phyloP scores from a whole-genome alignment of 37 sponge, comb jelly and placozoan species.

The Cladorhizidae sp. region DNA sequence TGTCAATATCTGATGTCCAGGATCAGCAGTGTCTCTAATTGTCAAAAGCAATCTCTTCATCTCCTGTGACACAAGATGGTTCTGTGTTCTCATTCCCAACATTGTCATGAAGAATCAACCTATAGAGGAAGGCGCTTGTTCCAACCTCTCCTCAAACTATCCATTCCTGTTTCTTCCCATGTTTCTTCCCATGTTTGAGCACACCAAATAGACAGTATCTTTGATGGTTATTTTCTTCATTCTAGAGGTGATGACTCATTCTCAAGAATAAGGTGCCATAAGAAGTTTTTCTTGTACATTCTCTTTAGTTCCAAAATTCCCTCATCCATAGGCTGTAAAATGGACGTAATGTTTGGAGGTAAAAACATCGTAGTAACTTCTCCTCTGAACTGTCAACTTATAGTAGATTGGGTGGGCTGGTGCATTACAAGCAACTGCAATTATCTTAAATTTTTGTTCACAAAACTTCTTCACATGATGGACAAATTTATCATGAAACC shows the following conservation, averaged over 20 bases:
- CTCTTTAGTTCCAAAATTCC: slow-evolving; percentile 7
- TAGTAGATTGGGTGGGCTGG: background rate
- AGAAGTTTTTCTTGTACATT: background rate
- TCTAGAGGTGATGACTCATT: background rate
- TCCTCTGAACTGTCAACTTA: background rate
- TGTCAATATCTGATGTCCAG: no score
- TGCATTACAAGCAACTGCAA: background rate
- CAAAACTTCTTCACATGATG: slow-evolving; percentile 2
- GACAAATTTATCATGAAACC: slow-evolving; percentile 2
- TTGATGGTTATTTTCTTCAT: slow-evolving; percentile 1
- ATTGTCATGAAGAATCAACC: no score
- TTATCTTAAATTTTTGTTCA: background rate
- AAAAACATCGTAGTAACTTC: slow-evolving; percentile 1
- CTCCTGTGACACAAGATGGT: no score
- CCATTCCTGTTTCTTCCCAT: background rate
- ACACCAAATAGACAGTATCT: slow-evolving; percentile 3
- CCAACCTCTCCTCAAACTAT: slow-evolving; percentile 9
- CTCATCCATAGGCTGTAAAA: background rate
- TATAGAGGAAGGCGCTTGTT: background rate
- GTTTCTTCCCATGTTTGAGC: no score
- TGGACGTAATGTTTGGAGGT: background rate
- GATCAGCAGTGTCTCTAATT: no score
- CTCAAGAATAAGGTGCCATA: background rate
- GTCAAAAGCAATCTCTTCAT: no score
- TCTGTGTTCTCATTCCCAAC: no score